Base-by-base conservation (phyloP, 2,888 invertebrate genomes). In the Caenorhabditis sp. region DNA sequence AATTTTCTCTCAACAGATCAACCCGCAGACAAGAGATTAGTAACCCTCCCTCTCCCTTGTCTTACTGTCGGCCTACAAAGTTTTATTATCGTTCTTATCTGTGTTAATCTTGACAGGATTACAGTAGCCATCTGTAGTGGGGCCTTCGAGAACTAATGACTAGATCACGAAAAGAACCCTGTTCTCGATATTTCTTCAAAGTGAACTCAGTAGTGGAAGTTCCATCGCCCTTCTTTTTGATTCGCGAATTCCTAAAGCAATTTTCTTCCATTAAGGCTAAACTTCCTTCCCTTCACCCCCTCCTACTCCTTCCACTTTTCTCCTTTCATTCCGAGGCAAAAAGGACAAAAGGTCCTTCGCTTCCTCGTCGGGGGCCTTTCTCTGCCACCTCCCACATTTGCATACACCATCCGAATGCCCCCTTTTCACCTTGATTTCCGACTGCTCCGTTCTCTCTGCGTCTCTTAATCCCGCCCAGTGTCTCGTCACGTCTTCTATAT, bases 401-500 rank as follows among this genome's bases (percentile, higher is more conserved):
- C 73, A 26, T 61, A 47, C 61, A 59, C 68, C 74, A 14, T 80
- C 41, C 41, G 7, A 19, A 47, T 24, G 44, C 19, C 58, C n/a
- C 66, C 26, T 31, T 28, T 74, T 73, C 75, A 69, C 75, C 81
- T 81, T 73, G 70, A 74, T 81, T 75, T 75, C 75, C 72, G 72
- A 69, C 63, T 31, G 66, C 58, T 66, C 75, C 58, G 44, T 51
- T 49, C 24, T 59, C 59, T 80, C 58, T 59, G 49, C 28, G 44
- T 68, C 80, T 73, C 68, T 61, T 44, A 10, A 14, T 54, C 63
- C 47, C 41, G 2, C 69, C 19, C 51, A 16, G 47, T 61, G 28
- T 59, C 80, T 73, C 58, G 3, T 7, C 26, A 35, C 47, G 28
- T 19, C 59, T 75, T 41, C 44, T 49, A 41, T 44, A 56, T 44